Base-by-base conservation (phyloP, 2,797 vertebrate species). In the Sphenopsis melanotis region DNA sequence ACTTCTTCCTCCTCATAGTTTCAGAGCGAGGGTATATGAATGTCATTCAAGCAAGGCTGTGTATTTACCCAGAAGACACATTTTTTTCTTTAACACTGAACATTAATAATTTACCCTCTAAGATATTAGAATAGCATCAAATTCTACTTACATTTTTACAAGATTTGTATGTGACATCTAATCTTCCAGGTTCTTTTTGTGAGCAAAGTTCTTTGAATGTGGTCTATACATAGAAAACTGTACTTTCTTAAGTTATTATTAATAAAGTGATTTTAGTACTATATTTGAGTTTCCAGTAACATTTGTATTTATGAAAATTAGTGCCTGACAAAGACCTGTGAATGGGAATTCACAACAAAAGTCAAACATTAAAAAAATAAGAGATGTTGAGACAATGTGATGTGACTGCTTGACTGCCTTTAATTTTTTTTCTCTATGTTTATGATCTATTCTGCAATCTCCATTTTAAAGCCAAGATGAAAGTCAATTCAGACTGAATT, bases 71-170 rank as follows among this genome's bases (percentile, higher is more conserved):
- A 87, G 89, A 83, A 95, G 87, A 87, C 39, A 70, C 32, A 44
- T 90, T 89, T 92, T 91, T 91, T 94, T 95, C 78, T 97, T 80
- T 90, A 95, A 84, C 4, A 3, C 30, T 66, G 84, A 95, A 69
- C 93, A 97, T 97, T 95, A 97, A 97, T 97, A 96, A 97, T 97
- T 97, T 93, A 97, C 80, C 47, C 49, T 89, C 57, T 70, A 95
- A 93, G 63, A 91, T 96, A 96, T 95, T 91, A 96, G 78, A 96
- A 95, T 66, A 84, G 26, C 78, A 94, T 95, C 88, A 93, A 93
- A 89, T 95, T 93, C 89, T 52, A 78, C 78, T 90, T 70, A 36
- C 91, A 94, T 89, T 97, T 96, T 95, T 86, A 69, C 47, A 80
- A 75, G 81, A 90, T 78, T 78, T 82, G 53, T 91, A 57, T 89